Evolutionary conservation across 2,113 vertebrate species (phyloP).

Genomic region (Syngnathoides biaculeatus): DNA sequence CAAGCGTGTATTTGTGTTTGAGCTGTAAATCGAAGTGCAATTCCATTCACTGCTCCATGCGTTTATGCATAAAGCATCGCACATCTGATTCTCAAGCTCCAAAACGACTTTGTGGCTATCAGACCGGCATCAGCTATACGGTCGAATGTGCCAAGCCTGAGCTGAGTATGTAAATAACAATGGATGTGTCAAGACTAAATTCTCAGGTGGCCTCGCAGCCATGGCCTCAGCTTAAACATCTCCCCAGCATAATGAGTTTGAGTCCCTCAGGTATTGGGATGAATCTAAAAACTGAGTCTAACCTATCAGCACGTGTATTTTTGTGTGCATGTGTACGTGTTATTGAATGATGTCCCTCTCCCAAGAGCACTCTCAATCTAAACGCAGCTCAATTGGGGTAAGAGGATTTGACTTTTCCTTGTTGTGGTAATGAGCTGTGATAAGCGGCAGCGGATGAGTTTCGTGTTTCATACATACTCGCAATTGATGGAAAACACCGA

Average conservation of each 20-base stretch:
- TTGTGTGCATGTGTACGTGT: slow-evolving; percentile 19
- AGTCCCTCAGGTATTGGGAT: slow-evolving; percentile 53
- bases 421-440: slow-evolving; percentile 65
- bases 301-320: slow-evolving; percentile 46
- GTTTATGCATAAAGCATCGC: slow-evolving; percentile 54
- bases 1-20: slow-evolving; percentile 3
- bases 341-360: slow-evolving; percentile 40
- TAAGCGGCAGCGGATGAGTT: slow-evolving; percentile 60
- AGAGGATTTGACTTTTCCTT: slow-evolving; percentile 67
- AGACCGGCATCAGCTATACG: slow-evolving; percentile 47
- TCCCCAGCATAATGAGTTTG: slow-evolving; percentile 58
- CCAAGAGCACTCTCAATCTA: slow-evolving; percentile 56
- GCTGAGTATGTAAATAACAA: slow-evolving; percentile 50
- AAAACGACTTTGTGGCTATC: slow-evolving; percentile 45
- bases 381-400: slow-evolving; percentile 60
- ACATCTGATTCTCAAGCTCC: slow-evolving; percentile 41
- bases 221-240: slow-evolving; percentile 54
- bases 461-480: slow-evolving; percentile 31
- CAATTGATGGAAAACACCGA: slow-evolving; percentile 40
- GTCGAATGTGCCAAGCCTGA: slow-evolving; percentile 35
- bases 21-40: background rate
- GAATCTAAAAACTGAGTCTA: slow-evolving; percentile 50
- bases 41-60: slow-evolving; percentile 22
- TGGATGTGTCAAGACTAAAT: slow-evolving; percentile 48
- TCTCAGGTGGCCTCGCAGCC: slow-evolving; percentile 51